Conservation (phyloP, 2,888 invertebrate genomes). For the Agelastica alni region DNA sequence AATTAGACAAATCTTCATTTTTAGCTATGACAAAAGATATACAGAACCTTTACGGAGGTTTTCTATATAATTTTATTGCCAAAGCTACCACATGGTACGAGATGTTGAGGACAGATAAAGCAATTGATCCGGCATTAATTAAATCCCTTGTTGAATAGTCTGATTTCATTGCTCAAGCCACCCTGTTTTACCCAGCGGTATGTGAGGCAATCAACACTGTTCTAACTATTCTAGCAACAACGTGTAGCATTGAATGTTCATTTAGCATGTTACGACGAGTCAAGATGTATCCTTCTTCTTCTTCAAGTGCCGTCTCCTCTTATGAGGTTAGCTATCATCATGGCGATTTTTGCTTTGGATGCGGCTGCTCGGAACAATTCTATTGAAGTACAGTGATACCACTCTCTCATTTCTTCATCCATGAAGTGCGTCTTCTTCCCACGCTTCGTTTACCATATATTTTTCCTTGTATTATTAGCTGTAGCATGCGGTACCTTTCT, state of each 20-base stretch:
- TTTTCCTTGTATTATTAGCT: no score
- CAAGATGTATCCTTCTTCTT: background rate
- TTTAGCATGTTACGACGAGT: no score
- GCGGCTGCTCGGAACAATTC: no score
- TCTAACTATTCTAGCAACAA: no score
- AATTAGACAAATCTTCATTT: no score
- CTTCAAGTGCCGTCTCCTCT: background rate
- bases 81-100: background rate
- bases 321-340: background rate
- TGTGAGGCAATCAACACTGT: background rate
- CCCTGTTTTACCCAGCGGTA: background rate
- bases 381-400: no score
- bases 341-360: background rate
- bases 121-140: background rate
- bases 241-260: no score
- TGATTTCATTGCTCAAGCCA: background rate
- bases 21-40: background rate
- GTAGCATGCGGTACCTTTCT: no score
- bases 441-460: no score
- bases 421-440: no score
- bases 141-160: background rate
- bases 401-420: no score
- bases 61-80: background rate
- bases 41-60: background rate
- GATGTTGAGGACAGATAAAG: background rate